Percentiles rank a stretch among this genome's conserved stretches.
These are phyloP conservation scores for Sesamia inferens DNA, from an alignment of 2,888 invertebrate species.

Conservation along the genomic window DNA sequence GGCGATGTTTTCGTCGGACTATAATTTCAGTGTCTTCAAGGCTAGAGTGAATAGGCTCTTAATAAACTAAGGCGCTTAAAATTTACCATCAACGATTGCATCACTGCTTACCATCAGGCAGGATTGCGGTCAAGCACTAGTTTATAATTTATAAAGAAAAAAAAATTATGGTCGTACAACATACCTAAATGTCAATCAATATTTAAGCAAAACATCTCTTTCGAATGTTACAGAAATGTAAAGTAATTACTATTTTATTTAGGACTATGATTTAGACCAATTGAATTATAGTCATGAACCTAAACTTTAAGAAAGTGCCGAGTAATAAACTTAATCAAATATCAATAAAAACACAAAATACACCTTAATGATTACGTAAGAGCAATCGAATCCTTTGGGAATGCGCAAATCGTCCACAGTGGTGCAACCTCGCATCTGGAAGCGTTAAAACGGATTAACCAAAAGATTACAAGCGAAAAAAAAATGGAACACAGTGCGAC, in stretches of 20 bases:
- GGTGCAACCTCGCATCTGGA: slow-evolving; percentile 84
- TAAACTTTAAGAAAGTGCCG: background rate
- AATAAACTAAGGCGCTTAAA: too few species aligned
- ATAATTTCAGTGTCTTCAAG: too few species aligned
- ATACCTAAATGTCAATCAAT: background rate
- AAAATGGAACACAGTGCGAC: slow-evolving; percentile 73
- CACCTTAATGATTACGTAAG: slow-evolving; percentile 51
- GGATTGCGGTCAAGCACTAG: background rate
- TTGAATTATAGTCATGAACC: background rate
- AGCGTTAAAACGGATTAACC: slow-evolving; percentile 89
- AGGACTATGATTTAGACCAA: background rate
- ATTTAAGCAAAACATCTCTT: background rate
- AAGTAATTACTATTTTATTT: background rate
- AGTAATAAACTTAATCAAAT: background rate
- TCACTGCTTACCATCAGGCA: too few species aligned
- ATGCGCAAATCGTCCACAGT: slow-evolving; percentile 70
- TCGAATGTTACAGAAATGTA: background rate
- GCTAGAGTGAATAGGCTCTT: too few species aligned
- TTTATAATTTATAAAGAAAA: background rate
- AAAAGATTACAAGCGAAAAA: slow-evolving; percentile 87
- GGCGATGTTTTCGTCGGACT: too few species aligned
- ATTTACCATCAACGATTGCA: too few species aligned
- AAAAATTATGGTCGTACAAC: background rate
- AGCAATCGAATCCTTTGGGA: slow-evolving; percentile 70
- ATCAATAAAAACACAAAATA: slow-evolving; percentile 27